Evolutionary conservation across 2,113 vertebrate genomes (phyloP).

Genomic region (Daboia siamensis): DNA sequence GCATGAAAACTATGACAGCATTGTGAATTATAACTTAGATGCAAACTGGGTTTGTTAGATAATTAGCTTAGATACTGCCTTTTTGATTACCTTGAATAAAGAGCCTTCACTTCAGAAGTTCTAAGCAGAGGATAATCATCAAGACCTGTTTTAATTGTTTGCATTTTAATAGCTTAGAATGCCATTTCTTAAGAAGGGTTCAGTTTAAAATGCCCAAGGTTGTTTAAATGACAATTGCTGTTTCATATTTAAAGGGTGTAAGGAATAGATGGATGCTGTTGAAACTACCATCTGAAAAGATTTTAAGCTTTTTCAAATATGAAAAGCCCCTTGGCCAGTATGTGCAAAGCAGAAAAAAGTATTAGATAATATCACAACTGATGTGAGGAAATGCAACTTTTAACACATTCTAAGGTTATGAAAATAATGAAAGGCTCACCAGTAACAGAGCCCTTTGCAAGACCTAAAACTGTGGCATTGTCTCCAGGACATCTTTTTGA

Average conservation of each 20-base stretch:
- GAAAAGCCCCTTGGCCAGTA: slow-evolving; percentile 32
- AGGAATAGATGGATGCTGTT: not conserved
- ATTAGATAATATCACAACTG: slow-evolving; percentile 15
- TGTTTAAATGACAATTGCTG: slow-evolving; percentile 7
- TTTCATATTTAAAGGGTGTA: slow-evolving; percentile 7
- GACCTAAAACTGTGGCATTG: slow-evolving; percentile 55
- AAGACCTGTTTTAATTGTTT: not conserved
- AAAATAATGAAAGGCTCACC: slow-evolving; percentile 56
- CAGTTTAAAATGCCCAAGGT: not conserved
- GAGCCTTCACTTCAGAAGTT: not conserved
- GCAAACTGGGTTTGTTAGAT: not conserved
- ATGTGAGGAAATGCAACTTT: slow-evolving; percentile 2
- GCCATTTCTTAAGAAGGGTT: not conserved
- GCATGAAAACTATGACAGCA: not conserved
- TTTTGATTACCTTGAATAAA: not conserved
- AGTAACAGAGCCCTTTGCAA: slow-evolving; percentile 49
- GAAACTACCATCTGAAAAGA: slow-evolving; percentile 33
- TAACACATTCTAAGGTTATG: slow-evolving; percentile 42
- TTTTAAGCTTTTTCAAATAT: slow-evolving; percentile 34
- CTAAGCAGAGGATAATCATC: not conserved
- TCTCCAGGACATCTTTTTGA: slow-evolving; percentile 63
- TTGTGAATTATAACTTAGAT: not conserved
- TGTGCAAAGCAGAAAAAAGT: slow-evolving; percentile 29
- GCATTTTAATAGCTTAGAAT: not conserved
- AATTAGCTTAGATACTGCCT: not conserved